Conservation (phyloP, 2,888 invertebrate genomes). For the Mythimna ferrago region DNA sequence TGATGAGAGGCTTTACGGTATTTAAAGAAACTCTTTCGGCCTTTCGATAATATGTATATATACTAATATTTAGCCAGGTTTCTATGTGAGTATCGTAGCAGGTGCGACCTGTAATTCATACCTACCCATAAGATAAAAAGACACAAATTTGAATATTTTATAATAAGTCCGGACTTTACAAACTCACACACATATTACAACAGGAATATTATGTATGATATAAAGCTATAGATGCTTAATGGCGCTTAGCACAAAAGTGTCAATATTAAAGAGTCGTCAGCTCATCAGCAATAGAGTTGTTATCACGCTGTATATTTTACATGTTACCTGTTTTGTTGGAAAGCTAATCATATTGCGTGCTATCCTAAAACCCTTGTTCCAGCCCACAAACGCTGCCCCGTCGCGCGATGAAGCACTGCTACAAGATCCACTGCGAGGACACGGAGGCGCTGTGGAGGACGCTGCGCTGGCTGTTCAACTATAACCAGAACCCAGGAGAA, state of each 20-base stretch:
- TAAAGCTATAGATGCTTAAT: not conserved
- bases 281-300: too few relatives aligned
- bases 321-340: too few relatives aligned
- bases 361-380: not conserved
- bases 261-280: too few relatives aligned
- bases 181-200: too few relatives aligned
- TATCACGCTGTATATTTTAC: too few relatives aligned
- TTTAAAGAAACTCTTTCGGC: not conserved
- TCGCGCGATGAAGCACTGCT: slow-evolving; percentile 74
- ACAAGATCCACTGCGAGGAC: slow-evolving; percentile 82
- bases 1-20: not conserved
- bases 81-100: not conserved
- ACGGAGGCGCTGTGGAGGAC: slow-evolving; percentile 73
- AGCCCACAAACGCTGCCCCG: slow-evolving; percentile 48
- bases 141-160: too few relatives aligned
- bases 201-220: not conserved
- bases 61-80: not conserved
- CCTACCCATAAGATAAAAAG: too few relatives aligned
- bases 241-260: too few relatives aligned
- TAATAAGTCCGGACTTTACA: too few relatives aligned
- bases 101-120: too few relatives aligned
- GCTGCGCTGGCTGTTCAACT: slow-evolving; percentile 78
- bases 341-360: too few relatives aligned
- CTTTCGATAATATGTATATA: not conserved
- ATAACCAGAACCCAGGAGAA: slow-evolving; percentile 57